These are phyloP conservation scores for Pholis gunnellus DNA, from an alignment of 2,113 vertebrate species.

Conservation along the genomic window DNA sequence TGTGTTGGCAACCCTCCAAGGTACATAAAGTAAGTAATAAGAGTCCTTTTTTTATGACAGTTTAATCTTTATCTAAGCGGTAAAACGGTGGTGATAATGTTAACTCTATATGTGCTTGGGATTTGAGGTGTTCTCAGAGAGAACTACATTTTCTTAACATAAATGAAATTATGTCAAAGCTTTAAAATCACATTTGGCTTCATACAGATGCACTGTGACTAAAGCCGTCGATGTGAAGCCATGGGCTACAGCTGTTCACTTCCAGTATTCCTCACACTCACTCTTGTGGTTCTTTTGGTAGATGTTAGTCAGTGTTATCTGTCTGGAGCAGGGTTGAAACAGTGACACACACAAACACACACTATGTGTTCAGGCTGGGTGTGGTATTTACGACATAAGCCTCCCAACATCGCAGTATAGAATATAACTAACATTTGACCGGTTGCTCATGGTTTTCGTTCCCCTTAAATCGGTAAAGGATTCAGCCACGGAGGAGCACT, in stretches of 20 bases:
- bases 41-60: not conserved
- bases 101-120: not conserved
- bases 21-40: not conserved
- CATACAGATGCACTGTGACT: not conserved
- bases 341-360: conserved; percentile 7
- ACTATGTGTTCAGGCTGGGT: conserved; percentile 34
- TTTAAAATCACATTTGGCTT: not conserved
- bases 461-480: not conserved
- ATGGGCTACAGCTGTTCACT: not conserved
- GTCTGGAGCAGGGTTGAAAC: not conserved
- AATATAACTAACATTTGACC: not conserved
- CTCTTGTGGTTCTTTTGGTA: not conserved
- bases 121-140: not conserved
- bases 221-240: not conserved
- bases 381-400: conserved; percentile 1
- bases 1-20: not conserved
- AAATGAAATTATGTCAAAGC: not conserved
- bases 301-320: conserved; percentile 18
- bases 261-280: not conserved
- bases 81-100: not conserved
- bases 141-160: not conserved
- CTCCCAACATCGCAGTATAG: not conserved
- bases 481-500: not conserved
- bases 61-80: not conserved
- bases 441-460: not conserved